A percentile compares a stretch with the other conserved stretches of the same genome.
phyloP scores from a whole-genome alignment of 2,888 invertebrate species.

The Synergus laeviventris region DNA sequence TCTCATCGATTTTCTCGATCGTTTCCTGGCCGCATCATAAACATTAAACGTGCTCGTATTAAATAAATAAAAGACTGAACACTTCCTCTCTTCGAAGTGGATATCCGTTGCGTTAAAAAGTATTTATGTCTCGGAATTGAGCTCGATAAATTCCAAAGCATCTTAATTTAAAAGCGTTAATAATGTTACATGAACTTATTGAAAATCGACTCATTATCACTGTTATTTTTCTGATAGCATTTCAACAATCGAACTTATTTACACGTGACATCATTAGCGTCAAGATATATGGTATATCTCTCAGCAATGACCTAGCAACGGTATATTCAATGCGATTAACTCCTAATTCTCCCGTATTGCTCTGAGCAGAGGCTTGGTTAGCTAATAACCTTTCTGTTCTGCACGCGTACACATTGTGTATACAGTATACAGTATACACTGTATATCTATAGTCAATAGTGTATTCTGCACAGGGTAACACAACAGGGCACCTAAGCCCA shows the following conservation, averaged over 20 bases:
- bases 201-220: background rate
- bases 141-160: background rate
- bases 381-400: slow-evolving; percentile 15
- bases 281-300: slow-evolving; percentile 1
- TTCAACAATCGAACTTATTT: slow-evolving; percentile 7
- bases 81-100: background rate
- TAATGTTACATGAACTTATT: background rate
- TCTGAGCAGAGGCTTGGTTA: background rate
- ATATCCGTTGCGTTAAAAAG: slow-evolving; percentile 3
- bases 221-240: background rate
- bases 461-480: background rate
- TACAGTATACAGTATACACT: background rate
- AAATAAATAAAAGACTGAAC: slow-evolving; percentile 11
- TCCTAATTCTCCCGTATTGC: slow-evolving; percentile 4
- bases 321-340: slow-evolving; percentile 8
- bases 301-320: slow-evolving; percentile 5
- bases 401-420: background rate
- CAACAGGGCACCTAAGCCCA: background rate
- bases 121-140: background rate
- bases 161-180: background rate
- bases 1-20: slow-evolving; percentile 27
- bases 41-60: background rate
- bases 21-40: background rate
- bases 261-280: slow-evolving; percentile 15
- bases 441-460: background rate